These are phyloP conservation scores for Mustelus asterias DNA, from an alignment of 2,113 vertebrate genomes.

Conservation along the genomic window DNA sequence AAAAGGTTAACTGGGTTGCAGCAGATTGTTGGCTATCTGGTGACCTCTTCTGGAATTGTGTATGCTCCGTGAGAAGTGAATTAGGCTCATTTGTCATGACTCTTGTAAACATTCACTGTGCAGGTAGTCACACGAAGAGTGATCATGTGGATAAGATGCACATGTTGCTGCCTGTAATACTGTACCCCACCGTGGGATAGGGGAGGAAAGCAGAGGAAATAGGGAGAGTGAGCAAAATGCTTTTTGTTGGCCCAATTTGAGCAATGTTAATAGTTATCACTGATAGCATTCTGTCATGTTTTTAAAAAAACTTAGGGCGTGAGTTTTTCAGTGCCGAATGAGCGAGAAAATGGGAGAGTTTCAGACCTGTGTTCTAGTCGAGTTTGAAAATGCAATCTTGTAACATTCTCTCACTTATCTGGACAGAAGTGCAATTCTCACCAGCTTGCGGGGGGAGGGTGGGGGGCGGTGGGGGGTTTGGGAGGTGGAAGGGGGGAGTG, in stretches of 20 bases:
- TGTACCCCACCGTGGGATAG: not conserved
- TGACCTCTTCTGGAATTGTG: not conserved
- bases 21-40: not conserved
- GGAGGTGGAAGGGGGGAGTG: no score
- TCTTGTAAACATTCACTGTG: not conserved
- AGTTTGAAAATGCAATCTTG: no score
- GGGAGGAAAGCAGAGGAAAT: not conserved
- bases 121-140: not conserved
- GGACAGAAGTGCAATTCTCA: no score
- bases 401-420: no score
- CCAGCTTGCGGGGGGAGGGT: no score
- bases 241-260: not conserved
- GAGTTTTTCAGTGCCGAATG: no score
- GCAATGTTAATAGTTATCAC: not conserved
- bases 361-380: no score
- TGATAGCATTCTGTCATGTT: not conserved
- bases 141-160: not conserved
- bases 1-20: not conserved
- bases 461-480: no score
- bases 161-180: not conserved
- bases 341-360: no score
- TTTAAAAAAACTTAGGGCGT: not conserved
- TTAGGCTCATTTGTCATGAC: not conserved
- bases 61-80: not conserved
- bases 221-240: not conserved